Evolutionary conservation across 1,140 invertebrate species (phyloP).

Genomic region (Pissodes strobi): DNA sequence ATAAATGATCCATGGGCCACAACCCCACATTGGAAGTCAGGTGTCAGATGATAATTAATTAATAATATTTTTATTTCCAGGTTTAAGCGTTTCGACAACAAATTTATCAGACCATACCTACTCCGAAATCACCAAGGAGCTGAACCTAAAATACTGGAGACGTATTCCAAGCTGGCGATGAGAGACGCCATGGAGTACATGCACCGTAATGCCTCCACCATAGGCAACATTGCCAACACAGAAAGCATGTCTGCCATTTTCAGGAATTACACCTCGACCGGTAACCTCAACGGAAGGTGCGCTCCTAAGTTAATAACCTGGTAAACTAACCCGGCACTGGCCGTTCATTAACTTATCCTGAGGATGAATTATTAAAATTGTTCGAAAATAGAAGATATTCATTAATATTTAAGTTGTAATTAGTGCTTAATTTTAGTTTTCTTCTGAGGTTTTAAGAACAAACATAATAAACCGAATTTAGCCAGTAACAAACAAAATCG

Average conservation of each 20-base stretch:
- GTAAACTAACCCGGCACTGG: slow-evolving; percentile 47
- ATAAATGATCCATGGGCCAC: neutral
- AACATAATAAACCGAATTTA: too few species aligned
- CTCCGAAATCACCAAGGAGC: slow-evolving; percentile 83
- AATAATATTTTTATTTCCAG: too few species aligned
- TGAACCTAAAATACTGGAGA: slow-evolving; percentile 93
- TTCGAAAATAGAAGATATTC: too few species aligned
- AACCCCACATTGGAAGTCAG: too few species aligned
- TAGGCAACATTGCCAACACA: slow-evolving; percentile 79
- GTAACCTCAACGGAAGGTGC: slow-evolving; percentile 81
- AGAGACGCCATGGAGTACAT: slow-evolving; percentile 91
- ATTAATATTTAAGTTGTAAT: too few species aligned
- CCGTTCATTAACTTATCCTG: slow-evolving; percentile 19
- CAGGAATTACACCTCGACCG: slow-evolving; percentile 76
- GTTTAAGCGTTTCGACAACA: slow-evolving; percentile 93
- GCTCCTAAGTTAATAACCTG: slow-evolving; percentile 51
- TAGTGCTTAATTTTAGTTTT: too few species aligned
- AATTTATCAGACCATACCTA: slow-evolving; percentile 87
- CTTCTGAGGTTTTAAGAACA: too few species aligned
- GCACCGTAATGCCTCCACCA: slow-evolving; percentile 79
- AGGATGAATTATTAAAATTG: too few species aligned
- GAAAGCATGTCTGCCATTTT: slow-evolving; percentile 90
- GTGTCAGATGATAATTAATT: too few species aligned
- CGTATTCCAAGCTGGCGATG: slow-evolving; percentile 91
- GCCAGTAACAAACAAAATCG: too few species aligned